Conservation (phyloP, 64 coral and sea anemone species). For the Dendrophyllia cribrosa region DNA sequence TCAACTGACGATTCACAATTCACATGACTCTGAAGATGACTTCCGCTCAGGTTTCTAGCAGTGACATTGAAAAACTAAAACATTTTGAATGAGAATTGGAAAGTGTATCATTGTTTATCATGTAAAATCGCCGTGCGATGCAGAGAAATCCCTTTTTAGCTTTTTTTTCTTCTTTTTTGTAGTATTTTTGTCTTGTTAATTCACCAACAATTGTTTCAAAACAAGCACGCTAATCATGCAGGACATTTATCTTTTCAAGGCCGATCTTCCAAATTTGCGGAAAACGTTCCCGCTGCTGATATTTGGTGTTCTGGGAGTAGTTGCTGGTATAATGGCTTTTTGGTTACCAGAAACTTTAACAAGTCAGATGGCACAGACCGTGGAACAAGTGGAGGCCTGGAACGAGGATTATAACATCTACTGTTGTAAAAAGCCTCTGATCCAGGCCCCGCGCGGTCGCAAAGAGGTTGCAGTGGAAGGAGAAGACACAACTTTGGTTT, state of each 20-base stretch:
- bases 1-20: too few species aligned
- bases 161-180: too few species aligned
- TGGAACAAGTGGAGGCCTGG: constrained; percentile 80
- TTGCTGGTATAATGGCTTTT: constrained; percentile 55
- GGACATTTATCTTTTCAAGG: constrained; percentile 1
- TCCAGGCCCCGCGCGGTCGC: neutral
- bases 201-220: too few species aligned
- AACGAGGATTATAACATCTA: constrained; percentile 70
- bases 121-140: too few species aligned
- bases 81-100: too few species aligned
- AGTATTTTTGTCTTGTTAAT: too few species aligned
- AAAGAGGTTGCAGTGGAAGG: neutral
- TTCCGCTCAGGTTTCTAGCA: too few species aligned
- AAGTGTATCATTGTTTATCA: too few species aligned
- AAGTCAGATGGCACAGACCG: constrained; percentile 65
- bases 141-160: too few species aligned
- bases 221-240: neutral
- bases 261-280: constrained; percentile 55
- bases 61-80: too few species aligned
- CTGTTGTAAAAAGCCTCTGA: constrained; percentile 6
- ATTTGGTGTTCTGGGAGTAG: constrained; percentile 62
- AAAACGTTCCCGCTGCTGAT: constrained; percentile 61
- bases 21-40: too few species aligned
- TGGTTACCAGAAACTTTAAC: constrained; percentile 74
- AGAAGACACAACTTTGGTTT: constrained; percentile 8